Conservation (phyloP, 1,140 invertebrate genomes). For the Drosophila ananassae region DNA sequence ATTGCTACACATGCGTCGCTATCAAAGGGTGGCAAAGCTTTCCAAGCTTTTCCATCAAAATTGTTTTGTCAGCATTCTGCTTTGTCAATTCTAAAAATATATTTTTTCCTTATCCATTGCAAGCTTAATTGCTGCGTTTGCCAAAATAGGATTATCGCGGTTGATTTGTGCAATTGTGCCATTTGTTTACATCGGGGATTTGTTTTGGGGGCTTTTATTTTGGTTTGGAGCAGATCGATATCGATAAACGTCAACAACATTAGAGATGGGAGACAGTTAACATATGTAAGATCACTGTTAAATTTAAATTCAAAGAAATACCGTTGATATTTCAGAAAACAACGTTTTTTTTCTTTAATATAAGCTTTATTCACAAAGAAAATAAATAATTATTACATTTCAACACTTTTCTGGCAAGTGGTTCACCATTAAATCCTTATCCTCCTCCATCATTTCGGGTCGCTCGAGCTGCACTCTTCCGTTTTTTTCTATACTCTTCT, state of each 20-base stretch:
- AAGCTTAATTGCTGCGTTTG: conserved; percentile 38
- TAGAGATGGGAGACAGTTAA: conserved; percentile 7
- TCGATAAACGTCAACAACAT: conserved; percentile 5
- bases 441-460: conserved; percentile 2
- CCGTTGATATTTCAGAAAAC: not conserved
- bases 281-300: conserved; percentile 7
- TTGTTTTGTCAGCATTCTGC: conserved; percentile 25
- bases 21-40: conserved; percentile 21
- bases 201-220: conserved; percentile 3
- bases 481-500: conserved; percentile 35
- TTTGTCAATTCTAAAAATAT: conserved; percentile 25
- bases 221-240: conserved; percentile 20
- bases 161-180: not conserved
- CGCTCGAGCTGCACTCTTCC: conserved; percentile 24
- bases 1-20: conserved; percentile 7
- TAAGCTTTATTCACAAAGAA: conserved; percentile 80
- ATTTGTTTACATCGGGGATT: not conserved
- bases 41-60: conserved; percentile 22
- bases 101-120: conserved; percentile 24
- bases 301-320: not conserved
- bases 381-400: conserved; percentile 82
- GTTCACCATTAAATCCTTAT: conserved; percentile 34
- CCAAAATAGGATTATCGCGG: conserved; percentile 34
- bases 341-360: conserved; percentile 55
- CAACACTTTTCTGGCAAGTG: conserved; percentile 51